Conservation (phyloP, 2,797 vertebrate species). For the Rhincodon typus region DNA sequence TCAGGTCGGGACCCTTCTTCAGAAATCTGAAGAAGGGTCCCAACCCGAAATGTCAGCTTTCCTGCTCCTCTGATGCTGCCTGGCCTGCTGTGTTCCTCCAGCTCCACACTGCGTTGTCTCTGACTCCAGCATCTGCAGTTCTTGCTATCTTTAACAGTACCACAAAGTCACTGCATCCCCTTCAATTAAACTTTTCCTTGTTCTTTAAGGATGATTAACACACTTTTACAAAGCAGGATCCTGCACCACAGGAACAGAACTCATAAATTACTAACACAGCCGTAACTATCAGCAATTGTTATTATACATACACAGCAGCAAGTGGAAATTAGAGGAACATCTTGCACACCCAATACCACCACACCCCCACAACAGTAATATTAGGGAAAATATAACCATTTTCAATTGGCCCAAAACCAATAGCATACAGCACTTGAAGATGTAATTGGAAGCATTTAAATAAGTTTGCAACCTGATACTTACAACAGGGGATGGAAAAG, state of each 20-base stretch:
- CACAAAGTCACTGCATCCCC: too few relatives aligned
- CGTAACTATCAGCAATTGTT: background rate
- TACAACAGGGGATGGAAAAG: background rate
- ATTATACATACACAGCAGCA: background rate
- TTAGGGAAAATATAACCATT: background rate
- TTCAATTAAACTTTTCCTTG: background rate
- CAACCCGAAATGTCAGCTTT: too few relatives aligned
- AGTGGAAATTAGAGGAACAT: background rate
- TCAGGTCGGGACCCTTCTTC: too few relatives aligned
- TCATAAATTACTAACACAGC: background rate
- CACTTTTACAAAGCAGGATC: background rate
- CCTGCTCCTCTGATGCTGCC: too few relatives aligned
- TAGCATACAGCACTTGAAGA: background rate
- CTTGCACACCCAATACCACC: background rate
- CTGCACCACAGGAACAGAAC: background rate
- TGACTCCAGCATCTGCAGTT: too few relatives aligned
- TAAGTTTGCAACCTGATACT: background rate
- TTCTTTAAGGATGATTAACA: background rate
- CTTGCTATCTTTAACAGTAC: too few relatives aligned
- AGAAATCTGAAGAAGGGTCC: too few relatives aligned
- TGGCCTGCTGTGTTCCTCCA: too few relatives aligned
- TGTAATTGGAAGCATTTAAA: background rate
- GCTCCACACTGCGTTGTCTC: too few relatives aligned
- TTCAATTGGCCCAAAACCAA: background rate
- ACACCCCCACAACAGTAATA: background rate